phyloP scores from a whole-genome alignment of 1,140 invertebrate species.

The Caenorhabditis elegans region DNA sequence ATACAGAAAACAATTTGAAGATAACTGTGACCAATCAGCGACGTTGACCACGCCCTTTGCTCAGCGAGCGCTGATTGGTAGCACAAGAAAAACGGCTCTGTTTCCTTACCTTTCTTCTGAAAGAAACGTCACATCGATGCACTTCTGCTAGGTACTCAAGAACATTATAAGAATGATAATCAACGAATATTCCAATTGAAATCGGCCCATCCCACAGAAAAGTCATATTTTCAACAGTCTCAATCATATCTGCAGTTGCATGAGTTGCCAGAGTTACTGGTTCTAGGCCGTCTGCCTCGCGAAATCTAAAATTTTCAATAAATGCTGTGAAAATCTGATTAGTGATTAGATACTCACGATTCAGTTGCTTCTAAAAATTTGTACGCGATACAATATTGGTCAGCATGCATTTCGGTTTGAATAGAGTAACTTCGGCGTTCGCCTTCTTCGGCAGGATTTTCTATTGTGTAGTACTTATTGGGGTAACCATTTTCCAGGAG shows the following conservation, averaged over 20 bases:
- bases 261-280: neutral
- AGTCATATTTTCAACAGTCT: neutral
- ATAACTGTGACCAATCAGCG: too few relatives aligned
- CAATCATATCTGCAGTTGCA: neutral
- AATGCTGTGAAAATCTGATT: neutral
- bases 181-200: neutral
- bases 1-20: too few relatives aligned
- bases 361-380: neutral
- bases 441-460: neutral
- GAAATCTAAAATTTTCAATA: slow-evolving; percentile 4
- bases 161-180: neutral
- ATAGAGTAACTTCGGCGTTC: neutral
- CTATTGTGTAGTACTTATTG: neutral
- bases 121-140: neutral
- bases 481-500: too few relatives aligned
- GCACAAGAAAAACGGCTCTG: too few relatives aligned
- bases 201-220: neutral
- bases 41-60: too few relatives aligned
- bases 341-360: neutral
- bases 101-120: neutral
- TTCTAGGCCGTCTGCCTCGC: neutral
- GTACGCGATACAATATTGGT: neutral
- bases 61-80: too few relatives aligned
- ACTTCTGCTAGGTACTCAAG: neutral
- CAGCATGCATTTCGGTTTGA: neutral